Conservation (phyloP, 2,797 vertebrate genomes). For the Falco naumanni region DNA sequence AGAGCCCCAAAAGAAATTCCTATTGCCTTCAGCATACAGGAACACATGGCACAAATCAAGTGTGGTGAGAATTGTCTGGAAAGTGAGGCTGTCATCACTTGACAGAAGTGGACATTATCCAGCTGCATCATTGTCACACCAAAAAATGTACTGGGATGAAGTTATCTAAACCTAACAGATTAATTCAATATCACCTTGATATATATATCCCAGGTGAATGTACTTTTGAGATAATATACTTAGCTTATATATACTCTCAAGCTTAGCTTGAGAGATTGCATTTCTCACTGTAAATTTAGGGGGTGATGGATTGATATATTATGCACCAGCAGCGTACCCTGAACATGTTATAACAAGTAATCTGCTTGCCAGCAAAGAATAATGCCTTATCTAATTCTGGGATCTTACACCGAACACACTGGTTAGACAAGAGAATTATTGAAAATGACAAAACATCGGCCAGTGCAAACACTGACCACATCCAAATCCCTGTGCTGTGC, state of each 20-base stretch:
- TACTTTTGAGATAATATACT: background rate
- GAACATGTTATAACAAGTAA: background rate
- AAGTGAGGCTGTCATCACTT: background rate
- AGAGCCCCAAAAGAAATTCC: background rate
- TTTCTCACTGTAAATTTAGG: constrained; percentile 16
- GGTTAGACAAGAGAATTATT: background rate
- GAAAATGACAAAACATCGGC: background rate
- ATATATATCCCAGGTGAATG: background rate
- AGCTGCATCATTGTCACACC: background rate
- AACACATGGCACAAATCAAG: background rate
- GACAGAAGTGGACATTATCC: background rate
- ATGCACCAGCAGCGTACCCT: background rate
- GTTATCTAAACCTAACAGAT: constrained; percentile 5
- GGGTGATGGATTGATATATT: background rate
- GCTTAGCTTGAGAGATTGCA: background rate
- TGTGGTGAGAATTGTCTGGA: background rate
- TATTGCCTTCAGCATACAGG: background rate
- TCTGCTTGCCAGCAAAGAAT: background rate
- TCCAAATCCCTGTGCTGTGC: background rate
- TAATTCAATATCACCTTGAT: background rate
- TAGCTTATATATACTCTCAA: background rate
- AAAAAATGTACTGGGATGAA: background rate
- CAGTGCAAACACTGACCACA: background rate
- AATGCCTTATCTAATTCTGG: background rate
- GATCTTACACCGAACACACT: background rate